These are phyloP conservation scores for Micromys minutus DNA, from an alignment of 2,113 vertebrate genomes.

Conservation along the genomic window DNA sequence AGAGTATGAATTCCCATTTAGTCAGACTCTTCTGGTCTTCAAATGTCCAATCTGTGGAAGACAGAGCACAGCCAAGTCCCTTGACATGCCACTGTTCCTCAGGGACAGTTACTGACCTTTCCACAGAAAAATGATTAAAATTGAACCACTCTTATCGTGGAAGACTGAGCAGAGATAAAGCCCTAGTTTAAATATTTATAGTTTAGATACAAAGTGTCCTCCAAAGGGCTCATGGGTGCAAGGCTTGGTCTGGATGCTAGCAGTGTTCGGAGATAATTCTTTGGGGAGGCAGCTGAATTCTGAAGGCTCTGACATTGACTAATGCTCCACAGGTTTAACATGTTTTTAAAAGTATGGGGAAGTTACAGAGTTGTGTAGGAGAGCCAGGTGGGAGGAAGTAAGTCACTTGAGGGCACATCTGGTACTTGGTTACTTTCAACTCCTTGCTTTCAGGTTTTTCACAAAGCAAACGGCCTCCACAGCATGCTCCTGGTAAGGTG, in stretches of 20 bases:
- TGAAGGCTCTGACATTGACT: background rate
- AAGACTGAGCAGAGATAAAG: background rate
- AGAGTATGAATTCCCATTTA: background rate
- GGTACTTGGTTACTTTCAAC: background rate
- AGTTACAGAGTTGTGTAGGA: background rate
- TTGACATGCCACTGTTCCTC: background rate
- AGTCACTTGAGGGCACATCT: background rate
- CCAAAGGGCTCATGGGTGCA: background rate
- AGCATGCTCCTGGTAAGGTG: background rate
- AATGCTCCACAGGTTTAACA: background rate
- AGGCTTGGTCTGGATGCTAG: background rate
- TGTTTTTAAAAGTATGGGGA: background rate
- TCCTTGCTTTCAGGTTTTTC: background rate
- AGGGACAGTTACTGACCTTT: background rate
- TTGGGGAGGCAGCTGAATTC: background rate
- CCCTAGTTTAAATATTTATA: background rate
- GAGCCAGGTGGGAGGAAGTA: background rate
- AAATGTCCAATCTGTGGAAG: background rate
- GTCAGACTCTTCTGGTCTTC: background rate
- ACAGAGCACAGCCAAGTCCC: background rate
- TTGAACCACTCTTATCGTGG: background rate
- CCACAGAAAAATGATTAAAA: background rate
- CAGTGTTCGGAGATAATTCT: background rate
- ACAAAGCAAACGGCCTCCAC: background rate
- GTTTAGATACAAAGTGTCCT: background rate